A percentile compares a stretch with the other conserved stretches of the same genome.
Conservation (phyloP, 2,797 vertebrate genomes). For the Leptatherina wallacei region DNA sequence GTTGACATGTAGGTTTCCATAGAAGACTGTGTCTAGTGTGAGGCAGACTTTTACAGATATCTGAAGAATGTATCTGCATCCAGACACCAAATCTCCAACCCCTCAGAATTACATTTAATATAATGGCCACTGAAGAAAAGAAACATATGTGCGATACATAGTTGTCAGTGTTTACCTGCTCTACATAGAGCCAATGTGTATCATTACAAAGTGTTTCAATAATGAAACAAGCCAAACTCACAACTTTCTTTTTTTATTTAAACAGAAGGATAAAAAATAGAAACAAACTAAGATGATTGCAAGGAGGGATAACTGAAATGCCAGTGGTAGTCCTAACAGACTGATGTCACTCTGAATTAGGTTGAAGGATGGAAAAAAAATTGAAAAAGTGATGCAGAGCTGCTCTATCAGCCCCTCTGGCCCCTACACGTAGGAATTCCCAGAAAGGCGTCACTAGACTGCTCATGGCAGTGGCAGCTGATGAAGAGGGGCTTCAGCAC, state of each 20-base stretch:
- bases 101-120: neutral
- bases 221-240: conserved; percentile 8
- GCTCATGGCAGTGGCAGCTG: conserved; percentile 85
- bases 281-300: conserved; percentile 15
- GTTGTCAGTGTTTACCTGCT: neutral
- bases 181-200: neutral
- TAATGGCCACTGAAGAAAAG: neutral
- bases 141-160: neutral
- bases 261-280: conserved; percentile 53
- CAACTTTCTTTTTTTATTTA: conserved; percentile 48
- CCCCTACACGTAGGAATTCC: conserved; percentile 91
- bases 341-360: conserved; percentile 2
- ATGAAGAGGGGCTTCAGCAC: conserved; percentile 66
- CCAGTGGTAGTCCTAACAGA: conserved; percentile 21
- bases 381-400: conserved; percentile 44
- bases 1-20: neutral
- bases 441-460: conserved; percentile 89
- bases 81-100: neutral
- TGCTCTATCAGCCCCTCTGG: conserved; percentile 87
- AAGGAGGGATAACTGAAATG: neutral
- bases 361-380: conserved; percentile 1
- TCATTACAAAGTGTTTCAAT: neutral
- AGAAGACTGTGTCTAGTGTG: neutral
- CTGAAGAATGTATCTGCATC: neutral
- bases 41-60: neutral